A percentile compares a stretch with the other conserved stretches of the same genome.
phyloP scores from a whole-genome alignment of 1,140 invertebrate species.

The Meloidogyne floridensis region DNA sequence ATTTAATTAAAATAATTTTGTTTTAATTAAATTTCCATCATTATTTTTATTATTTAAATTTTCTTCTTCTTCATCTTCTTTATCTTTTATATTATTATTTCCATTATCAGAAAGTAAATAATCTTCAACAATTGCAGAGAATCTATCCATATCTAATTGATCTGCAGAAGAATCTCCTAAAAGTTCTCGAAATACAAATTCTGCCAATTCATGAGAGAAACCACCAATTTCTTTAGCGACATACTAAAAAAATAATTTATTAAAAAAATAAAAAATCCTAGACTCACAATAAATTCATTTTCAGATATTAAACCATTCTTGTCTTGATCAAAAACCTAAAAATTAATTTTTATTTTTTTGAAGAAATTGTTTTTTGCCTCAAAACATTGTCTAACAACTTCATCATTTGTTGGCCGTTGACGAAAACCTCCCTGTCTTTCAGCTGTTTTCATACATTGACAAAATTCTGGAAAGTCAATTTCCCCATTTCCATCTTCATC shows the following conservation, averaged over 20 bases:
- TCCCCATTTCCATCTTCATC: slow-evolving; percentile 65
- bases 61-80: neutral
- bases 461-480: slow-evolving; percentile 65
- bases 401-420: slow-evolving; percentile 58
- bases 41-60: neutral
- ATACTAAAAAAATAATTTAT: slow-evolving; percentile 51
- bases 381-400: slow-evolving; percentile 62
- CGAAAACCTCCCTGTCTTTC: slow-evolving; percentile 46
- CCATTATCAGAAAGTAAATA: slow-evolving; percentile 50
- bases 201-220: slow-evolving; percentile 61
- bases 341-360: neutral
- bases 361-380: slow-evolving; percentile 30
- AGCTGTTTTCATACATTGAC: slow-evolving; percentile 64
- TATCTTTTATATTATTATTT: neutral
- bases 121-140: slow-evolving; percentile 64
- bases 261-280: neutral
- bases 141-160: slow-evolving; percentile 57
- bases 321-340: slow-evolving; percentile 60
- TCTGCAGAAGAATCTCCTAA: slow-evolving; percentile 59
- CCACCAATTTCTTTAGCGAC: slow-evolving; percentile 64
- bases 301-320: slow-evolving; percentile 62
- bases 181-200: slow-evolving; percentile 62
- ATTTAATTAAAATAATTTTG: neutral
- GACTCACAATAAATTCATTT: slow-evolving; percentile 61
- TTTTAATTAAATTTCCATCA: neutral